phyloP scores from a whole-genome alignment of 1,140 invertebrate genomes.

The Frieseomelitta varia region DNA sequence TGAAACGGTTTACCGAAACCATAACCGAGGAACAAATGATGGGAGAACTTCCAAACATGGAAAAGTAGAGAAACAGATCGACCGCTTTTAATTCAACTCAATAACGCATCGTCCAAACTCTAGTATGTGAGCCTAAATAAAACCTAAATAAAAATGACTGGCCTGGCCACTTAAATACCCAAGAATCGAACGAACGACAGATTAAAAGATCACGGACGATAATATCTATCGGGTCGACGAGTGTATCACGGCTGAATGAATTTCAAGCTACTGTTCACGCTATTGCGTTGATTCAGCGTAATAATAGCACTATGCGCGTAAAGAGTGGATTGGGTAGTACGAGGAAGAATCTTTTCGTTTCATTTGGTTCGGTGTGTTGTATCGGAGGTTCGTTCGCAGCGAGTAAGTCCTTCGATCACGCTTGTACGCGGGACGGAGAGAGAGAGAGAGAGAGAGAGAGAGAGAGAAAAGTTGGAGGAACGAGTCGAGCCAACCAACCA shows the following conservation, averaged over 20 bases:
- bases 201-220: not conserved
- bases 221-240: not conserved
- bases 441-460: constrained; percentile 20
- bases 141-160: not conserved
- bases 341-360: constrained; percentile 38
- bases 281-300: constrained; percentile 10
- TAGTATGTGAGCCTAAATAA: not conserved
- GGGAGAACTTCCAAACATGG: not conserved
- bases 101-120: not conserved
- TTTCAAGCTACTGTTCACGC: not conserved
- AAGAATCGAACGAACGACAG: not conserved
- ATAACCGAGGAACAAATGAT: no score
- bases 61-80: not conserved
- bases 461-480: not conserved
- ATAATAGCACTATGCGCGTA: not conserved
- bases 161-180: no score
- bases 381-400: not conserved
- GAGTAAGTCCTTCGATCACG: constrained; percentile 17
- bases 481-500: not conserved
- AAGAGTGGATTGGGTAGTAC: not conserved
- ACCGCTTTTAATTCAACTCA: not conserved
- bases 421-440: not conserved
- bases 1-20: not conserved
- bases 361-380: constrained; percentile 14
- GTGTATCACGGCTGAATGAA: constrained; percentile 27